Evolutionary conservation across 2,113 vertebrate species (phyloP).

Genomic region (Microtus oregoni): DNA sequence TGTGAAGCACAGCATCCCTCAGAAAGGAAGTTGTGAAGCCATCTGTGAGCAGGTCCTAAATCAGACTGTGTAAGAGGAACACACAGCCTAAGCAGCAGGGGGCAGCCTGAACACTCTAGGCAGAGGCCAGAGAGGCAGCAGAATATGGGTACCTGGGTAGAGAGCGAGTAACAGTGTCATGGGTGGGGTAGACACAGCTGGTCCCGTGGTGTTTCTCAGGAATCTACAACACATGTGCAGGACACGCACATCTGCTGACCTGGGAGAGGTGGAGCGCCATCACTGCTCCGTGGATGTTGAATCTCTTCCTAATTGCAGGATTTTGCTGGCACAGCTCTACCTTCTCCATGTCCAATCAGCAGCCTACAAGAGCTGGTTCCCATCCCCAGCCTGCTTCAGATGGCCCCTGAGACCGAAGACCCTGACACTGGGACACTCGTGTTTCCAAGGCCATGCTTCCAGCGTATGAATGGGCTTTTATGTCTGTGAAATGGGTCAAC

Average conservation of each 20-base stretch:
- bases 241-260: background rate
- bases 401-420: accelerated
- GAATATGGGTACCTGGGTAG: no score
- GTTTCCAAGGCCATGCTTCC: background rate
- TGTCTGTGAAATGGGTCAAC: background rate
- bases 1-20: background rate
- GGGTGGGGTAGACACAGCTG: background rate
- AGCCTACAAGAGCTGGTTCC: background rate
- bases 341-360: background rate
- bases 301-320: background rate
- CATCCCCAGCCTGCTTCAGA: background rate
- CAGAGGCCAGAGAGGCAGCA: background rate
- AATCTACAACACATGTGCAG: background rate
- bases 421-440: background rate
- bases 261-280: accelerated
- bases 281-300: accelerated
- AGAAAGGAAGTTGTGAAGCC: background rate
- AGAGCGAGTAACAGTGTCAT: background rate
- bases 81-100: background rate
- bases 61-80: accelerated
- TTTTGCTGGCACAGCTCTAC: background rate
- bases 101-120: background rate
- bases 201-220: no score
- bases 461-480: accelerated
- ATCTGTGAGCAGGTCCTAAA: no score